Evolutionary conservation across 2,113 vertebrate species (phyloP).

Genomic region (Garra rufa): DNA sequence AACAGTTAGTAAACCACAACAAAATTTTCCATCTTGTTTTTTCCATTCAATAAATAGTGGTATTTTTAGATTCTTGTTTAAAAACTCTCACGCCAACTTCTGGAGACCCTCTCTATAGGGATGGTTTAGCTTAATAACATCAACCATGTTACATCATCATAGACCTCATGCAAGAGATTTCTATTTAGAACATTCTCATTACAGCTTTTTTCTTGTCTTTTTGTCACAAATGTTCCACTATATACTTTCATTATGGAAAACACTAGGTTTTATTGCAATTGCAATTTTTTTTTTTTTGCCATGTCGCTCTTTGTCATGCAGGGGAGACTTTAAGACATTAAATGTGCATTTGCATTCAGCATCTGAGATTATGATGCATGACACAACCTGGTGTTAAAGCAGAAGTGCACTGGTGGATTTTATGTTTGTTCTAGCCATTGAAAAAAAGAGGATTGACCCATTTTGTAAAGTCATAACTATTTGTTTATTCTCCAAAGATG

Average conservation of each 20-base stretch:
- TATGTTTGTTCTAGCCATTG: not conserved
- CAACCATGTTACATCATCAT: not conserved
- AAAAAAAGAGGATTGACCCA: constrained; percentile 10
- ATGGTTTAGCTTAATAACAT: not conserved
- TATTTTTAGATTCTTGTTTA: not conserved
- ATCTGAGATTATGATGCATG: not conserved
- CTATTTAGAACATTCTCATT: not conserved
- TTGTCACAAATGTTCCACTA: not conserved
- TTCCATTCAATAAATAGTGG: not conserved
- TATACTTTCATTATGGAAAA: not conserved
- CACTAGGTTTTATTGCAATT: not conserved
- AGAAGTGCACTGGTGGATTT: constrained; percentile 1
- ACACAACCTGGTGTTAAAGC: not conserved
- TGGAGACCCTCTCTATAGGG: not conserved
- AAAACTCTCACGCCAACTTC: not conserved
- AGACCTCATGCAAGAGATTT: not conserved
- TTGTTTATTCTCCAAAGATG: constrained; percentile 42
- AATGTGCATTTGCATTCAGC: constrained; percentile 27
- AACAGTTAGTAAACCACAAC: not conserved
- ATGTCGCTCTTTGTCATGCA: not conserved
- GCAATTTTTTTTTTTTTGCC: not conserved
- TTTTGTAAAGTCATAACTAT: constrained; percentile 4
- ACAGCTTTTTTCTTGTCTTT: not conserved
- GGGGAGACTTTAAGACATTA: constrained; percentile 52
- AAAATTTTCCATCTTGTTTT: not conserved